Percentiles rank a stretch among this genome's conserved stretches.
Evolutionary conservation across 1,140 invertebrate species (phyloP).

Genomic region (Homalodisca vitripennis): DNA sequence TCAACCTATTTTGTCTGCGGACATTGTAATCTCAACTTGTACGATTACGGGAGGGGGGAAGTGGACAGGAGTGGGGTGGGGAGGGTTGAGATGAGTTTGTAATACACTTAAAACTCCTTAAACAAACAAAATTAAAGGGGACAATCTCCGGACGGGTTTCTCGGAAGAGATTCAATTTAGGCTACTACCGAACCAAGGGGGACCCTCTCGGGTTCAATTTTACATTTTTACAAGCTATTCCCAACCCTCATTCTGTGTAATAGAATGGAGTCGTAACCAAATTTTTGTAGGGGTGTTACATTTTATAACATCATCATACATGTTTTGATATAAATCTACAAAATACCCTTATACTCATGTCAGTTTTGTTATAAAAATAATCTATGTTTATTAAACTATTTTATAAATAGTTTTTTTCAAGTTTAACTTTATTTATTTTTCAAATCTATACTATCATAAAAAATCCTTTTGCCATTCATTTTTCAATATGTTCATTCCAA

Average conservation of each 20-base stretch:
- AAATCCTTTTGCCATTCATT: no score
- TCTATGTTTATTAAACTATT: no score
- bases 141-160: constrained; percentile 1
- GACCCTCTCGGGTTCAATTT: neutral
- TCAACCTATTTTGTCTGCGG: constrained; percentile 9
- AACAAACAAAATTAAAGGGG: constrained; percentile 23
- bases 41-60: neutral
- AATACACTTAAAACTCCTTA: constrained; percentile 21
- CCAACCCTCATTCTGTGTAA: neutral
- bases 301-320: no score
- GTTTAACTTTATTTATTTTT: no score
- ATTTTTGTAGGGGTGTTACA: no score
- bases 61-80: neutral
- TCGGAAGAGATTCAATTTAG: constrained; percentile 8
- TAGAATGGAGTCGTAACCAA: no score
- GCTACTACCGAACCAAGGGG: neutral
- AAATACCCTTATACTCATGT: no score
- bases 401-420: no score
- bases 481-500: no score
- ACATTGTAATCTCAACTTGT: constrained; percentile 14
- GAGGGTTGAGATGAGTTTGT: constrained; percentile 16
- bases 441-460: no score
- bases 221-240: constrained; percentile 20
- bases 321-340: no score
- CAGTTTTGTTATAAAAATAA: no score